Percentiles rank a stretch among this genome's conserved stretches.
Conservation (phyloP, 2,797 vertebrate genomes). For the Urophycis tenuis region DNA sequence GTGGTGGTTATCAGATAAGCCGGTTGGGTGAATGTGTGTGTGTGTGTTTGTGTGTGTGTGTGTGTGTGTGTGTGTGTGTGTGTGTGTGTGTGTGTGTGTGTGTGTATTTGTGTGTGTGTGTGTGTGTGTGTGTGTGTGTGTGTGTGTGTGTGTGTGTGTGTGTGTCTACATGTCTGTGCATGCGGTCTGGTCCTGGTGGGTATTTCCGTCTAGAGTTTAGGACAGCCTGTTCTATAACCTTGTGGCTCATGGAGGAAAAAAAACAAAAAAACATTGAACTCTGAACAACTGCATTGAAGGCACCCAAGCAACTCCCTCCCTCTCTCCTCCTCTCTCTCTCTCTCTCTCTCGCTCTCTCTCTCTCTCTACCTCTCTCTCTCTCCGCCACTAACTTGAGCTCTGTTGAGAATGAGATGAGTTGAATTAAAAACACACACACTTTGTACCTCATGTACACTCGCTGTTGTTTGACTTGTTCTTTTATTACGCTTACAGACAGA, state of each 20-base stretch:
- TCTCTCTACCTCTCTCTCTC: background rate
- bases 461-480: slow-evolving; percentile 10
- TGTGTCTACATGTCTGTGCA: background rate
- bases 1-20: no score
- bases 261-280: background rate
- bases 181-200: background rate
- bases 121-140: background rate
- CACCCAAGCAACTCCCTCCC: background rate
- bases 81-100: background rate
- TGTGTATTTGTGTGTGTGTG: no score
- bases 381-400: no score
- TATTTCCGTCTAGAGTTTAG: background rate
- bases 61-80: no score
- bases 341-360: slow-evolving; percentile 1
- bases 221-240: background rate
- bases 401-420: background rate
- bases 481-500: background rate
- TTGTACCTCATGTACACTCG: background rate
- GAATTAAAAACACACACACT: background rate
- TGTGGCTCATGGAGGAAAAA: background rate
- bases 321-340: background rate
- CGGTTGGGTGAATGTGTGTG: background rate
- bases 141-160: background rate
- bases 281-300: no score
- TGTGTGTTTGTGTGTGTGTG: background rate